phyloP scores from a whole-genome alignment of 1,140 invertebrate species.

The Mycetomoellerius zeteki region DNA sequence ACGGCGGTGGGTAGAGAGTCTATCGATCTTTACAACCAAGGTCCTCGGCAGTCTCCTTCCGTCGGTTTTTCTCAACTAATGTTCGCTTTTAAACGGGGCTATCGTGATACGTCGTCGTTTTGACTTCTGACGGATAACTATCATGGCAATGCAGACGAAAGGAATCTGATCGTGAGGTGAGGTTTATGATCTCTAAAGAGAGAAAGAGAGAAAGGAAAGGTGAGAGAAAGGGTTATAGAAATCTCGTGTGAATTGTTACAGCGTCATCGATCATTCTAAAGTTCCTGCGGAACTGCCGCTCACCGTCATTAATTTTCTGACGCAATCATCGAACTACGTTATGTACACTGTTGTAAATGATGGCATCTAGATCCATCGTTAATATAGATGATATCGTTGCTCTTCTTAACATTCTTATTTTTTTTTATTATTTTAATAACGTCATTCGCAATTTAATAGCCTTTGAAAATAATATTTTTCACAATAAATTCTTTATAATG shows the following conservation, averaged over 20 bases:
- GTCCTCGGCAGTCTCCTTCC: neutral
- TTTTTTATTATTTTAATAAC: neutral
- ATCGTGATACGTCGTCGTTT: conserved; percentile 40
- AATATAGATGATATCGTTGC: neutral
- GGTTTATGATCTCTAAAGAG: conserved; percentile 42
- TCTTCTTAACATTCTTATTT: neutral
- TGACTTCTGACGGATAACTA: conserved; percentile 37
- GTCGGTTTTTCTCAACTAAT: conserved; percentile 35
- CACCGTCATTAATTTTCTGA: conserved; percentile 56
- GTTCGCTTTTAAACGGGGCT: conserved; percentile 1
- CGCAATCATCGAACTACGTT: conserved; percentile 24
- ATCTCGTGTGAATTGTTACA: conserved; percentile 55
- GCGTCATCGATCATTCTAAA: conserved; percentile 57
- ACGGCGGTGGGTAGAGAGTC: conserved; percentile 18
- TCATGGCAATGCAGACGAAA: conserved; percentile 6
- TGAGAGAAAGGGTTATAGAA: conserved; percentile 24
- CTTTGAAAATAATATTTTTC: too few species aligned
- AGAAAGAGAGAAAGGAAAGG: conserved; percentile 1
- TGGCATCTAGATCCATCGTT: conserved; percentile 25
- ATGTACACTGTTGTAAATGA: conserved; percentile 24
- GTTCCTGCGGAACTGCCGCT: conserved; percentile 44
- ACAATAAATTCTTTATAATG: too few species aligned
- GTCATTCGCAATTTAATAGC: neutral
- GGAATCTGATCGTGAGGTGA: conserved; percentile 48
- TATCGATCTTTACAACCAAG: conserved; percentile 48